Percentiles rank a stretch among this genome's conserved stretches.
phyloP scores from a whole-genome alignment of 2,797 vertebrate genomes.

The Rhinogobio ventralis region DNA sequence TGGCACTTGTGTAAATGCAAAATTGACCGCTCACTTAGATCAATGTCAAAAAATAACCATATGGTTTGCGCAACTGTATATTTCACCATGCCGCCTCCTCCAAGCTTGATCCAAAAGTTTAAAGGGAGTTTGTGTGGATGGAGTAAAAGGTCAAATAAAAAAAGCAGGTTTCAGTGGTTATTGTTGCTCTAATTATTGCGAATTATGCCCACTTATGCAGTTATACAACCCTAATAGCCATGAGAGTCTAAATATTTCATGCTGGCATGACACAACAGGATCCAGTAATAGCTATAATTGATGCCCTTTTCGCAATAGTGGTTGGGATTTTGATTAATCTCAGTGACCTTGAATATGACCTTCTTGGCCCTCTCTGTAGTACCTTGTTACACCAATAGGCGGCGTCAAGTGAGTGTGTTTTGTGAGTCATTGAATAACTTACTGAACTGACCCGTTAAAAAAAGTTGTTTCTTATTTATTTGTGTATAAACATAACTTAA shows the following conservation, averaged over 20 bases:
- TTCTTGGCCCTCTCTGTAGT: background rate
- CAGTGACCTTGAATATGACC: background rate
- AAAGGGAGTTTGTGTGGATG: conserved; percentile 26
- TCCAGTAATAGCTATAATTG: background rate
- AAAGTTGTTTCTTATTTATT: background rate
- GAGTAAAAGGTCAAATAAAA: conserved; percentile 41
- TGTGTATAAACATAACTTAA: background rate
- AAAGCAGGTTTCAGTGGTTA: conserved; percentile 36
- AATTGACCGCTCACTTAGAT: conserved; percentile 7
- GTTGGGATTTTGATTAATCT: background rate
- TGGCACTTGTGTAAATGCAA: background rate
- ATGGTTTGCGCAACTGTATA: background rate
- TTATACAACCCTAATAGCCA: conserved; percentile 23
- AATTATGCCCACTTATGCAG: conserved; percentile 7
- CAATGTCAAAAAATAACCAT: conserved; percentile 37
- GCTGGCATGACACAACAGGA: conserved; percentile 50
- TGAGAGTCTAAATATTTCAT: conserved; percentile 40
- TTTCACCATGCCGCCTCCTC: conserved; percentile 13
- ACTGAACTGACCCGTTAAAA: background rate
- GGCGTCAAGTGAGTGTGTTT: background rate
- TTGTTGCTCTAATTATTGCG: background rate
- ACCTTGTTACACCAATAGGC: background rate
- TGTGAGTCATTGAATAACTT: background rate
- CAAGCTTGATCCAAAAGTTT: conserved; percentile 23
- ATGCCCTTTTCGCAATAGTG: background rate